These are phyloP conservation scores for Cryptocephalus moraei DNA, from an alignment of 2,888 invertebrate species.

Conservation along the genomic window DNA sequence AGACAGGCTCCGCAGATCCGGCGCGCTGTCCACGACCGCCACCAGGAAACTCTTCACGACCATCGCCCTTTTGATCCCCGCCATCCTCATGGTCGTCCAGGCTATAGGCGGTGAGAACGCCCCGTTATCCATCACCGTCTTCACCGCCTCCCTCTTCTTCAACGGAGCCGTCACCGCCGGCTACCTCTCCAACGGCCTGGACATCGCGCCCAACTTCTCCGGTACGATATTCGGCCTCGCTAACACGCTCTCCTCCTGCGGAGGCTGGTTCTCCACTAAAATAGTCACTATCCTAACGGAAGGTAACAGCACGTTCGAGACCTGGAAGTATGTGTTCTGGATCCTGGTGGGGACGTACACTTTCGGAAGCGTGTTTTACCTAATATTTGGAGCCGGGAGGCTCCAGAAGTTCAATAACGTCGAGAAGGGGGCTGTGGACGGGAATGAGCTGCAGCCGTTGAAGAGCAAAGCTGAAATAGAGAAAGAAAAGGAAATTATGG, in stretches of 20 bases:
- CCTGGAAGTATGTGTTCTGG: conserved; percentile 77
- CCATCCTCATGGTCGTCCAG: conserved; percentile 64
- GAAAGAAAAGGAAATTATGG: conserved; percentile 22
- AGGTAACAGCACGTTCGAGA: conserved; percentile 59
- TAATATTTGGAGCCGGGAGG: conserved; percentile 57
- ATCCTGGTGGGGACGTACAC: conserved; percentile 64
- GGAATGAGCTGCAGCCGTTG: conserved; percentile 33
- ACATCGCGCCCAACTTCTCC: conserved; percentile 82
- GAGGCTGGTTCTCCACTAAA: conserved; percentile 71
- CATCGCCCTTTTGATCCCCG: conserved; percentile 53
- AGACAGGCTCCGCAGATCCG: conserved; percentile 57
- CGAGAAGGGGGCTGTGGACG: conserved; percentile 15
- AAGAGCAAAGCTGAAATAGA: conserved; percentile 22
- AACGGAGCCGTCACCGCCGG: conserved; percentile 82
- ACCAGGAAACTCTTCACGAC: conserved; percentile 61
- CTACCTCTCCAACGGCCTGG: conserved; percentile 75
- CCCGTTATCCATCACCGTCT: conserved; percentile 63
- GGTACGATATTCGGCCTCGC: conserved; percentile 84
- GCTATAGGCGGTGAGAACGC: conserved; percentile 62
- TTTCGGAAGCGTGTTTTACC: conserved; percentile 53
- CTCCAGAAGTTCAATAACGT: conserved; percentile 48
- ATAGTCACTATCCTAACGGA: conserved; percentile 72
- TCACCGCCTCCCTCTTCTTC: conserved; percentile 69
- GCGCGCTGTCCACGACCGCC: conserved; percentile 60
- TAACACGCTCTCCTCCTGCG: conserved; percentile 75